phyloP scores from a whole-genome alignment of 2,888 invertebrate species.

The Rhagonycha fulva region DNA sequence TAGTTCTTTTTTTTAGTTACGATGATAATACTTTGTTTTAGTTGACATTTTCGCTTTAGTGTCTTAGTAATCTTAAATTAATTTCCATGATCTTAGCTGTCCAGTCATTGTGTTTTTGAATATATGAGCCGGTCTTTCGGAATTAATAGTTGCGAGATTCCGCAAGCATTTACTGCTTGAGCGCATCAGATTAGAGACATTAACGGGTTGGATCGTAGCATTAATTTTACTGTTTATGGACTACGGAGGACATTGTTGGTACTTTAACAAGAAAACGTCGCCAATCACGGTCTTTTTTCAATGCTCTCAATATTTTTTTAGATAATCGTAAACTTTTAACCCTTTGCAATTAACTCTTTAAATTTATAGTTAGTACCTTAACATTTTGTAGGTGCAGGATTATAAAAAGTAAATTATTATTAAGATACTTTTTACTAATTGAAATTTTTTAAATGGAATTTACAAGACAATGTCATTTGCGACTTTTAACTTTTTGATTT shows the following conservation, averaged over 20 bases:
- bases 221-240: slow-evolving; percentile 55
- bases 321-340: not conserved
- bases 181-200: slow-evolving; percentile 56
- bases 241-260: slow-evolving; percentile 40
- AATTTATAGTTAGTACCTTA: not conserved
- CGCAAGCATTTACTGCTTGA: slow-evolving; percentile 53
- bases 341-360: not conserved
- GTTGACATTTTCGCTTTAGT: slow-evolving; percentile 10
- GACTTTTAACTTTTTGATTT: not conserved
- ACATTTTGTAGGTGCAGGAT: not conserved
- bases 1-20: not conserved
- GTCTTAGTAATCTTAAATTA: slow-evolving; percentile 34
- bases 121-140: slow-evolving; percentile 50
- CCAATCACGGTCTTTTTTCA: slow-evolving; percentile 13
- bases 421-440: not conserved
- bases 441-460: not conserved
- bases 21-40: not conserved
- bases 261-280: slow-evolving; percentile 28
- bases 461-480: not conserved
- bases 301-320: slow-evolving; percentile 17
- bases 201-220: slow-evolving; percentile 52
- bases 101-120: slow-evolving; percentile 49
- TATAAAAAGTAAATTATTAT: not conserved
- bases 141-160: slow-evolving; percentile 56
- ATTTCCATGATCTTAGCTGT: slow-evolving; percentile 36